Conservation (phyloP, 2,888 invertebrate species). For the Axea sp. region DNA sequence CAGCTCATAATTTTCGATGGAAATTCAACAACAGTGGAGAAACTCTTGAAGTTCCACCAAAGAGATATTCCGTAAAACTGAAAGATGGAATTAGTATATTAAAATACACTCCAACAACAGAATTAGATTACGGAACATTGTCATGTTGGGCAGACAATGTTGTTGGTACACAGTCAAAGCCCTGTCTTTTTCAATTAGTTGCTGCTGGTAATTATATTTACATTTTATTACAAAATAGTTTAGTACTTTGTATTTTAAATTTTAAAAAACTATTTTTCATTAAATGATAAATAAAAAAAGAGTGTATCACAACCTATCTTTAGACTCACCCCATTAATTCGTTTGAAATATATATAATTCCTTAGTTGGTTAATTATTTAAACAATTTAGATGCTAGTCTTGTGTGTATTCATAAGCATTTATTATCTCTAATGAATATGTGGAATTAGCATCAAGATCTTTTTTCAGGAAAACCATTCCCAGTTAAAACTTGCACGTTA, state of each 20-base stretch:
- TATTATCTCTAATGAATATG: too few relatives aligned
- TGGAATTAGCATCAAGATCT: neutral
- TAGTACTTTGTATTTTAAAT: too few relatives aligned
- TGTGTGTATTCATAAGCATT: too few relatives aligned
- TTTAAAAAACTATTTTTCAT: too few relatives aligned
- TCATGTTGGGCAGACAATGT: constrained; percentile 92
- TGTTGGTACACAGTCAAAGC: constrained; percentile 89
- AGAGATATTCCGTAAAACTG: constrained; percentile 85
- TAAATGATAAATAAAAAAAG: too few relatives aligned
- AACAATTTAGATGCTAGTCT: too few relatives aligned
- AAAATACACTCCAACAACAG: constrained; percentile 82
- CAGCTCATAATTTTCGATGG: constrained; percentile 94
- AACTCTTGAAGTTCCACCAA: constrained; percentile 89
- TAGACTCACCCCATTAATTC: too few relatives aligned
- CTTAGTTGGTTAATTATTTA: too few relatives aligned
- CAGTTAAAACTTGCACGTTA: constrained; percentile 91
- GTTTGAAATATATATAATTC: too few relatives aligned
- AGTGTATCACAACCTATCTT: too few relatives aligned
- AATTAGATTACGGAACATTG: constrained; percentile 92
- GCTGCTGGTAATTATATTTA: constrained; percentile 86
- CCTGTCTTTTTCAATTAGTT: constrained; percentile 93
- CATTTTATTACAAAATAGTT: neutral
- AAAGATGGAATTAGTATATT: constrained; percentile 84
- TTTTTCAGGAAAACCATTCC: constrained; percentile 87
- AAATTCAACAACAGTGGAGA: constrained; percentile 97